Base-by-base conservation (phyloP, 1,140 invertebrate genomes). In the Heliconius congener region DNA sequence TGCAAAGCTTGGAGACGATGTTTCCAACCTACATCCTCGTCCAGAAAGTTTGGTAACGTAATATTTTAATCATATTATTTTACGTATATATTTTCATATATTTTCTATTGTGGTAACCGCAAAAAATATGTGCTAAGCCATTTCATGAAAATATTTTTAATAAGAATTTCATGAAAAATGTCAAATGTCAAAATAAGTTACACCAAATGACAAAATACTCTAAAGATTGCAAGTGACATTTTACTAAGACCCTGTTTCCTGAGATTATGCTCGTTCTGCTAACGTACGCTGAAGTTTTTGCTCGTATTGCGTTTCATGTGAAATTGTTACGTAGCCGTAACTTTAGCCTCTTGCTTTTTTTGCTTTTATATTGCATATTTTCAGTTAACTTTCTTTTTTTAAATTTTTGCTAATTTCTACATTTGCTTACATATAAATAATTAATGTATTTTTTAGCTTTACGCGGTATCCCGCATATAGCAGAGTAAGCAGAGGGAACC, bases 151-250 rank as follows among this genome's bases (percentile, higher is more conserved):
- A 66, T 66, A 66, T 66, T 30, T 30, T 30, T 13, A 1, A 16
- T 6, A 23, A 23, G 19, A 60, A 60, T 23, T 30, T 66, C 27
- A 30, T 4, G 27, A 30, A 30, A 30, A 66, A 66, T 30, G 30
- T 30, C 13, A 66, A 66, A 30, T 0, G 4, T 66, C 60, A 30
- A 66, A 66, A 23, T 30, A 66, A 66, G 11, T 27, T 66, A 66
- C 23, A 66, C 60, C 18, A 66, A 16, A 66, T 30, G 27, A 30
- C 11, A 30, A 66, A 66, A 66, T 3, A 16, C 1, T 13, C 4
- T 16, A 16, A 66, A 66, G 23, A 66, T 66, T 66, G 60, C 60
- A 66, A 66, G 60, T 66, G 60, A 66, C 60, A 66, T 66, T 11
- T 8, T 66, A 66, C 60, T 66, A 66, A 66, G 60, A 66, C 27